Conservation (phyloP, 2,888 invertebrate species). For the Xylota segnis region DNA sequence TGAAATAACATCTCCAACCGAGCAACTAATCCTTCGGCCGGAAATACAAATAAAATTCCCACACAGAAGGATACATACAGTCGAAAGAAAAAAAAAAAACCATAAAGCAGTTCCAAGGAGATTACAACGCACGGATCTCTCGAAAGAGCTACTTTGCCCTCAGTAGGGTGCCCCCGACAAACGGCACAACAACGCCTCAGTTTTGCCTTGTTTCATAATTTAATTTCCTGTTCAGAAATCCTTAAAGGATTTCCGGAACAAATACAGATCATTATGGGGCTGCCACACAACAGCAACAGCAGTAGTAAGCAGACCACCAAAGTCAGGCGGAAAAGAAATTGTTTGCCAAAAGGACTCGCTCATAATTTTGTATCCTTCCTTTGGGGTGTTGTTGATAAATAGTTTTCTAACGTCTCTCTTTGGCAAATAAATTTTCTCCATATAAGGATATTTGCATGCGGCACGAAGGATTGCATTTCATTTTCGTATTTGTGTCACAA, state of each 20-base stretch:
- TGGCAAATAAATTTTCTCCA: not conserved
- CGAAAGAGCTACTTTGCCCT: conserved; percentile 1
- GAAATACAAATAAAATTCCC: conserved; percentile 54
- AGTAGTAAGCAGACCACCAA: not conserved
- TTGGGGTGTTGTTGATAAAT: conserved; percentile 3
- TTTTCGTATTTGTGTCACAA: conserved; percentile 39
- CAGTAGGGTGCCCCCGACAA: conserved; percentile 12
- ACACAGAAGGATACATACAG: conserved; percentile 8
- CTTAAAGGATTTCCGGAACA: conserved; percentile 53
- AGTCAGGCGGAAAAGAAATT: not conserved
- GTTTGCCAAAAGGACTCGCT: conserved; percentile 11
- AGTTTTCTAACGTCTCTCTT: conserved; percentile 4
- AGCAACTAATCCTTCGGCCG: conserved; percentile 43
- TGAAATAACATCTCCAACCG: conserved; percentile 9
- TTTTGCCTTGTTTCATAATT: conserved; percentile 58
- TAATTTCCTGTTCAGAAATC: conserved; percentile 59
- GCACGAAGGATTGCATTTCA: conserved; percentile 29
- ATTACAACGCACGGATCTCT: not conserved
- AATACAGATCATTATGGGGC: conserved; percentile 38
- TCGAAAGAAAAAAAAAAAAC: conserved; percentile 4
- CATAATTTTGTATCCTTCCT: conserved; percentile 20
- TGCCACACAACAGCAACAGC: not conserved
- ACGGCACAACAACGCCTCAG: not conserved
- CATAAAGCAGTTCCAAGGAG: not conserved
- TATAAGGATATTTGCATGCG: conserved; percentile 17